Evolutionary conservation across 2,113 vertebrate genomes (phyloP).

Genomic region (Zosterops hypoxanthus): DNA sequence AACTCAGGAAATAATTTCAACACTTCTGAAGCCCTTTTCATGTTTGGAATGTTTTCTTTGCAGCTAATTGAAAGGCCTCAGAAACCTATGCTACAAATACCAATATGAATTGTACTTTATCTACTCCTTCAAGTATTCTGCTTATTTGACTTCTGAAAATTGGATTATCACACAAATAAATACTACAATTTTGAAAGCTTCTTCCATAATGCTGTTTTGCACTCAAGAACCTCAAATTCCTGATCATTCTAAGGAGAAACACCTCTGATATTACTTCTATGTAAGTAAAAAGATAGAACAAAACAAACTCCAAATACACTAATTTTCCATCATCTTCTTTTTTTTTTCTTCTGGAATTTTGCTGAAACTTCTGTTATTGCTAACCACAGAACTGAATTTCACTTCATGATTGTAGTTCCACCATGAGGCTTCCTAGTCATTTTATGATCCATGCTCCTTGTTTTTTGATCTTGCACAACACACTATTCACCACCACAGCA

Average conservation of each 20-base stretch:
- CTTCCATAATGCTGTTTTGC: not conserved
- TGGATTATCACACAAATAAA: not conserved
- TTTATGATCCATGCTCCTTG: accelerated
- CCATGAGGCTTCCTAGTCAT: not conserved
- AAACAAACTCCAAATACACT: not conserved
- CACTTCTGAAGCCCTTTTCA: constrained; percentile 41
- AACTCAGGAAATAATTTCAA: constrained; percentile 63
- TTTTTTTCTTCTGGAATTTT: not conserved
- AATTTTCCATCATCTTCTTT: not conserved
- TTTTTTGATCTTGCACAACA: not conserved
- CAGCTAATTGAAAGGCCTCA: constrained; percentile 1
- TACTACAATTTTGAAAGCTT: not conserved
- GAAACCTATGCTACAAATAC: not conserved
- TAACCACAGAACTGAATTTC: not conserved
- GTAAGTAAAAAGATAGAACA: not conserved
- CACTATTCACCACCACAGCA: not conserved
- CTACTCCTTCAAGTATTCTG: not conserved
- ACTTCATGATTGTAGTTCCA: not conserved
- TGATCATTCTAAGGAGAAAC: not conserved
- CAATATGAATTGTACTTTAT: not conserved
- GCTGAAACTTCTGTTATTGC: not conserved
- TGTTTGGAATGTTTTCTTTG: constrained; percentile 49
- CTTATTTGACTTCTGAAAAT: not conserved
- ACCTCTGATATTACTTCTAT: not conserved
- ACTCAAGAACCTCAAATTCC: not conserved